Base-by-base conservation (phyloP, 2,113 vertebrate species). In the Sinocyclocheilus anophthalmus region DNA sequence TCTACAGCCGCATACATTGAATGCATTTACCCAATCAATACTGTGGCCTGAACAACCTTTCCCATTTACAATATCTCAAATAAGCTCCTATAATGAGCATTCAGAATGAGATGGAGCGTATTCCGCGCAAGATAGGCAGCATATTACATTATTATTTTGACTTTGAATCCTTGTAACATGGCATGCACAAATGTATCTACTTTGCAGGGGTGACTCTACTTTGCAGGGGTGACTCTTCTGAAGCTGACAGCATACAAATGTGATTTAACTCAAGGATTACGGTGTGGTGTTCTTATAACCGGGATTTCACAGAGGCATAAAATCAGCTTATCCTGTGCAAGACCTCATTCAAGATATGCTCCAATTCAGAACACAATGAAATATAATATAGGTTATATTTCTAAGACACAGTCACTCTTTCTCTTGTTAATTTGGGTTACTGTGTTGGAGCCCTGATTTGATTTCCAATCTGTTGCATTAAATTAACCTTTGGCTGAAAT, bases 21-120 rank as follows among this genome's bases (percentile, higher is more conserved):
- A 50, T 70, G 45, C 80, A 70, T 82, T 82, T 82, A 82, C 42
- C n/a, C 80, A 82, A 82, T 82, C 80, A 82, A 82, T 82, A 53
- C 65, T 50, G 63, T 26, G 63, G 48, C 80, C 80, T 22, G 63
- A 53, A 82, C 48, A 82, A 82, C 80, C 80, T 67, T 69, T 82
- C 42, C 63, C 63, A 82, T 82, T 82, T 70, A 30, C 42, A 82
- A 70, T 70, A 33, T 69, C 63, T 50, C 26, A 70, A 53, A 70
- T 82, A 82, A 70, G 42, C 63, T 82, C 24, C 63, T n/a, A 10
- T 82, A 82, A 82, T 69, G 45, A 70, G 63, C 63, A 22, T 67
- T 82, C 80, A 70, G 80, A 70, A 70, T 82, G 63, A 82, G 45
- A 82, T 20, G 42, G 80, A 82, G 42, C 80, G 3, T 82, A 33